Base-by-base conservation (phyloP, 1,140 invertebrate species). In the Pseudomyrmex gracilis region DNA sequence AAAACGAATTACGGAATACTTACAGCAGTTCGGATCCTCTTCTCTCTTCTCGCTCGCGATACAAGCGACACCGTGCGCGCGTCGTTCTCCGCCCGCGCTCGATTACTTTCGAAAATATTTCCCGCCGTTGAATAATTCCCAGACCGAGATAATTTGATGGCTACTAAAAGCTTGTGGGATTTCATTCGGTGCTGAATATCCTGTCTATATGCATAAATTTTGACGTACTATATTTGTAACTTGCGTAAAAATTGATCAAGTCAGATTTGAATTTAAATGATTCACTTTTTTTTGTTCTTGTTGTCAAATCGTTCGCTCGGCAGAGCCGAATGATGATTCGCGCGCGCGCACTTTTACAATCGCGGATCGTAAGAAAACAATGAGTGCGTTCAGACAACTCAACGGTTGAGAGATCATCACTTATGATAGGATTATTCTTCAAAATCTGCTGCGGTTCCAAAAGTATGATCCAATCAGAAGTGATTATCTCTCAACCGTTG, bases 141-240 rank as follows among this genome's bases (percentile, higher is more conserved):
- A 47, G n/a, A 74, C 49, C 70, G 77, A 77, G 87, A 84, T 88
- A 87, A 87, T 87, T 74, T 55, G 74, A 88, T 82, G 85, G 73
- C 58, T 63, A 67, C 85, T 88, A 88, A 88, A 88, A 88, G 86
- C 86, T 73, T 55, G 53, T 22, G 73, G 47, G 87, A 87, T 87
- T 87, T 87, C 66, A 66, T 68, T 53, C 17, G 45, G 45, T 20
- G 67, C 34, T 53, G 67, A 57, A 55, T 13, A 9, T 15, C 49
- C n/a, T n/a, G 17, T 9, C n/a, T 4, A 47, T 68, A 60, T 87
- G 61, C 61, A 12, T 20, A 34, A 0, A 5, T 4, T 60, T n/a
- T n/a, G n/a, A n/a, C n/a, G 83, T 55, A 82, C 67, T 85, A 5
- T 88, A 85, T 67, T 78, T 85, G 43, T 57, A 68, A 77, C 51